phyloP scores from a whole-genome alignment of 2,888 invertebrate species.

The Rhagophthalmus giganteus region DNA sequence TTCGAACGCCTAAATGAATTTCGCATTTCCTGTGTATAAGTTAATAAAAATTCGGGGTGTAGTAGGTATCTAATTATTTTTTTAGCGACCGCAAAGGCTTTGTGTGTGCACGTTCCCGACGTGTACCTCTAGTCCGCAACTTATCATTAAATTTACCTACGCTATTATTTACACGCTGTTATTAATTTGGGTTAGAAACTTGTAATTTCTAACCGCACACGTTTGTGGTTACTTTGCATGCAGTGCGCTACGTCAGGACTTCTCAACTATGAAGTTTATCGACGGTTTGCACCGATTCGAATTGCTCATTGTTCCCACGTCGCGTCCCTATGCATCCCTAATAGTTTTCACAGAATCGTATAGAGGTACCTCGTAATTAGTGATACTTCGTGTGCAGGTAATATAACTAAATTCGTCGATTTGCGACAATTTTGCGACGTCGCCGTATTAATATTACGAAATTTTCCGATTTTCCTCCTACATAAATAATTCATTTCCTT shows the following conservation, averaged over 20 bases:
- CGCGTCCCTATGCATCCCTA: constrained; percentile 14
- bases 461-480: too few species aligned
- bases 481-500: too few species aligned
- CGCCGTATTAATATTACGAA: too few species aligned
- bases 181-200: constrained; percentile 38
- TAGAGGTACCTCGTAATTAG: too few species aligned
- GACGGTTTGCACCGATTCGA: constrained; percentile 23
- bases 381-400: constrained; percentile 8
- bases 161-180: constrained; percentile 39
- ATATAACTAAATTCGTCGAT: too few species aligned
- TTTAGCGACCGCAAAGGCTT: too few species aligned
- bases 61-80: too few species aligned
- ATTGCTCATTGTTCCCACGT: constrained; percentile 17
- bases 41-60: too few species aligned
- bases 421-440: too few species aligned
- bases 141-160: constrained; percentile 34
- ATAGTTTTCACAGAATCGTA: constrained; percentile 7
- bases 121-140: constrained; percentile 15
- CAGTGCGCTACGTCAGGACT: constrained; percentile 36
- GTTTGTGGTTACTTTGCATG: constrained; percentile 38
- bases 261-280: constrained; percentile 36
- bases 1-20: neutral
- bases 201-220: constrained; percentile 36
- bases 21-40: neutral
- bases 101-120: too few species aligned